Base-by-base conservation (phyloP, 2,888 invertebrate species). In the Sialis lutaria region DNA sequence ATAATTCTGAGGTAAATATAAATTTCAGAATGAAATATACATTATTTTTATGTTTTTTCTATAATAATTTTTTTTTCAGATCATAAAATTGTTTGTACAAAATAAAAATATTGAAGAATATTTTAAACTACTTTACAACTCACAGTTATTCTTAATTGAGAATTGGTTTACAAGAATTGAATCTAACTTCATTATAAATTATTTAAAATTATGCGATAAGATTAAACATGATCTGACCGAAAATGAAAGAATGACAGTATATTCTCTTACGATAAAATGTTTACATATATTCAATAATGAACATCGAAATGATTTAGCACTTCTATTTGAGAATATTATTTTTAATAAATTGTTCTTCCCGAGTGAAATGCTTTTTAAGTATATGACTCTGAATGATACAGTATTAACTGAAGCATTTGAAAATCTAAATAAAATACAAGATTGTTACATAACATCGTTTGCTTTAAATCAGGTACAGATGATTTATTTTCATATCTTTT, bases 121-220 rank as follows among this genome's bases (percentile, higher is more conserved):
- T 57, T 57, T 74, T 22, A 59, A 57, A 46, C 60, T 58, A 45
- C 51, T 76, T 10, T 62, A 64, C 32, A 33, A 32, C 6, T 60
- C 57, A 13, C 60, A 52, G 48, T 48, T 53, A 13, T 67, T 65
- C 54, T 60, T 75, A n/a, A 67, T 65, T 48, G 67, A 67, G 41
- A 75, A 75, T 57, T 77, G 76, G 75, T 76, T 76, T 57, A 74
- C 77, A 0, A 75, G 75, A 64, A 68, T 73, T 54, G 81, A 81
- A 64, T 67, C 70, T 6, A 67, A 70, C 49, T 63, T 80, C 7
- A 56, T 76, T 6, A 68, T 70, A 54, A 70, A 68, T 55, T 60
- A 71, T 47, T 57, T 75, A 32, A 72, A 67, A 57, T 57, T 71
- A 35, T 65, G 61, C 2, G 53, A 60, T 9, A 39, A 48, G 5